Evolutionary conservation across 2,888 invertebrate genomes (phyloP).

Genomic region (Cephonodes hylas): DNA sequence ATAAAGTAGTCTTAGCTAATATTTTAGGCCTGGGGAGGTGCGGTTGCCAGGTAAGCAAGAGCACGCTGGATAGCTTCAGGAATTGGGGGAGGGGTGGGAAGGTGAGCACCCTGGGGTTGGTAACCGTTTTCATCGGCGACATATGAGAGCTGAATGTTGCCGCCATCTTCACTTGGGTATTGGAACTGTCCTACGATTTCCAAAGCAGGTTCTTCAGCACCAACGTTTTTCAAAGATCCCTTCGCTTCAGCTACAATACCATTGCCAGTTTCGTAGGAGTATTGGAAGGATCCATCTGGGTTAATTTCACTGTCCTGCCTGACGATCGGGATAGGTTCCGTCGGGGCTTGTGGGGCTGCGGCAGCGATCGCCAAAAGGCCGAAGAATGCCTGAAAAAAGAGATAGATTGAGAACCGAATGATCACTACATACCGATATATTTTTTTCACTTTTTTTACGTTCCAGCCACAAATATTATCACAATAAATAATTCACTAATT

Average conservation of each 20-base stretch:
- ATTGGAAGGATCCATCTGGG: conserved; percentile 83
- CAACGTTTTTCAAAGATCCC: conserved; percentile 78
- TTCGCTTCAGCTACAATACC: conserved; percentile 81
- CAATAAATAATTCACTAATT: conserved; percentile 21
- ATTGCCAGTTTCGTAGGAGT: conserved; percentile 83
- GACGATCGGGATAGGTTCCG: conserved; percentile 75
- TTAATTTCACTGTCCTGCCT: conserved; percentile 76
- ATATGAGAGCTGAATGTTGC: conserved; percentile 81
- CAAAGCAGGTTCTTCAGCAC: conserved; percentile 73
- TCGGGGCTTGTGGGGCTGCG: conserved; percentile 61
- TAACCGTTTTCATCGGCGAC: conserved; percentile 86
- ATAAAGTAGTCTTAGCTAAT: conserved; percentile 30
- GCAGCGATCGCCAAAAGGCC: conserved; percentile 58
- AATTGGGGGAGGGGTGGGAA: conserved; percentile 85
- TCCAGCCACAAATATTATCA: not conserved
- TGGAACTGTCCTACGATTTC: conserved; percentile 83
- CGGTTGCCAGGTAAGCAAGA: conserved; percentile 84
- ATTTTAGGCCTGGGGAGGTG: conserved; percentile 76
- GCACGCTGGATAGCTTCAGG: conserved; percentile 85
- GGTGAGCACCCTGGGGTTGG: conserved; percentile 82
- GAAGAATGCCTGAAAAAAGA: conserved; percentile 62
- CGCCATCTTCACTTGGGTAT: conserved; percentile 84
- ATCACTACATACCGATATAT: not conserved
- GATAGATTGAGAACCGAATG: not conserved
- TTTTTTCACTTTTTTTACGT: not conserved